Conservation (phyloP, 2,888 invertebrate species). For the Lomographa bimaculata region DNA sequence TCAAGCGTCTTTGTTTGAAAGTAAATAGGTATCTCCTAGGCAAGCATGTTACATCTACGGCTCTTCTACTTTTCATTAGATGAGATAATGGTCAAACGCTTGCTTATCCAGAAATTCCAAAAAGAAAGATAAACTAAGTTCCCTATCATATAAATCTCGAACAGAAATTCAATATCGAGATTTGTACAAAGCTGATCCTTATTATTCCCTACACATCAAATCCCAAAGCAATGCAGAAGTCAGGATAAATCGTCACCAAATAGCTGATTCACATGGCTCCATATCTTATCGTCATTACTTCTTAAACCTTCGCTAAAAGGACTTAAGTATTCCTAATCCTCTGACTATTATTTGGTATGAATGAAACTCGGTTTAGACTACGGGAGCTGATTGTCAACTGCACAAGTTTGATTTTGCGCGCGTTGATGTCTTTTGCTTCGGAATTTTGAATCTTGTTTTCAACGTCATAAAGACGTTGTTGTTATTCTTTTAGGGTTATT, state of each 20-base stretch:
- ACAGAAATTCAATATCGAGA: no score
- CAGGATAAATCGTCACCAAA: conserved; percentile 37
- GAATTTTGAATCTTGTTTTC: conserved; percentile 12
- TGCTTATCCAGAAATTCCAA: no score
- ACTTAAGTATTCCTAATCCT: conserved; percentile 63
- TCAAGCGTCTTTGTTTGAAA: no score
- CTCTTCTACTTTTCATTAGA: no score
- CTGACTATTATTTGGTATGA: conserved; percentile 54
- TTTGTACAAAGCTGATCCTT: conserved; percentile 13
- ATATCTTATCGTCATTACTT: conserved; percentile 69
- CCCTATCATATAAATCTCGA: no score
- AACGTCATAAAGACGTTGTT: neutral
- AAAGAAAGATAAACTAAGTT: no score
- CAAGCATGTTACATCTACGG: no score
- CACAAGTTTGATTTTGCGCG: conserved; percentile 2
- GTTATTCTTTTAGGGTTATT: neutral
- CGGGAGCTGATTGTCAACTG: conserved; percentile 22
- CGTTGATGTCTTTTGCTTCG: conserved; percentile 15
- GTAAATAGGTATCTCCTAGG: no score
- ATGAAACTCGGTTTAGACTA: conserved; percentile 39
- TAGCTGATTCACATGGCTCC: conserved; percentile 37
- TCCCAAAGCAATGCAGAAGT: conserved; percentile 44
- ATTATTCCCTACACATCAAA: conserved; percentile 20
- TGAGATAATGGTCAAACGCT: no score
- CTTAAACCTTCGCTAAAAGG: conserved; percentile 59